A percentile compares a stretch with the other conserved stretches of the same genome.
These are phyloP conservation scores for Notothenia rossii DNA, from an alignment of 2,113 vertebrate species.

Conservation along the genomic window DNA sequence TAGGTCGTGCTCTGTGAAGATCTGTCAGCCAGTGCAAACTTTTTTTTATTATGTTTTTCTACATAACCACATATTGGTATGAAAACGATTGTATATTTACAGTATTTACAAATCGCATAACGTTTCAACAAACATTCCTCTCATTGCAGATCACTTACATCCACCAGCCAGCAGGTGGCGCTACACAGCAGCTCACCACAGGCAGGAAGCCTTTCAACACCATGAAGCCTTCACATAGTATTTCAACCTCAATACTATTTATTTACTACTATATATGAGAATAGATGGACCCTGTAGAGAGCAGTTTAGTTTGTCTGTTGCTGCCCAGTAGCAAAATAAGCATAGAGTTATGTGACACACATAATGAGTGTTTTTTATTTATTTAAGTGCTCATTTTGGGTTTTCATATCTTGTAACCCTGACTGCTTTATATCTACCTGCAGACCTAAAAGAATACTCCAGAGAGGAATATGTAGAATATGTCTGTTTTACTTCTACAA, in stretches of 20 bases:
- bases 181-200: conserved; percentile 20
- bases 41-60: too few species aligned
- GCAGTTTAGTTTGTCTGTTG: not conserved
- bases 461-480: not conserved
- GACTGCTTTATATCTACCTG: not conserved
- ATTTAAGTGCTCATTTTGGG: not conserved
- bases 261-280: not conserved
- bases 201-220: not conserved
- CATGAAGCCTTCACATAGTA: not conserved
- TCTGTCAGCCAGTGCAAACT: too few species aligned
- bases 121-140: not conserved
- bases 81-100: conserved; percentile 40
- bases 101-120: conserved; percentile 3
- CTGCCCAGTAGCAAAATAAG: not conserved
- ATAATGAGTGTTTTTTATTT: not conserved
- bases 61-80: conserved; percentile 31
- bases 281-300: not conserved
- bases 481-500: not conserved
- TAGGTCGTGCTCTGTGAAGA: conserved; percentile 35
- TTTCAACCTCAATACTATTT: not conserved
- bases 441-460: not conserved
- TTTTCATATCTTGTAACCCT: not conserved
- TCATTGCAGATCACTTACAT: not conserved
- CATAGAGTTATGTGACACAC: not conserved
- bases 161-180: conserved; percentile 16